These are phyloP conservation scores for Babyrousa celebensis DNA, from an alignment of 2,797 vertebrate species.

Conservation along the genomic window DNA sequence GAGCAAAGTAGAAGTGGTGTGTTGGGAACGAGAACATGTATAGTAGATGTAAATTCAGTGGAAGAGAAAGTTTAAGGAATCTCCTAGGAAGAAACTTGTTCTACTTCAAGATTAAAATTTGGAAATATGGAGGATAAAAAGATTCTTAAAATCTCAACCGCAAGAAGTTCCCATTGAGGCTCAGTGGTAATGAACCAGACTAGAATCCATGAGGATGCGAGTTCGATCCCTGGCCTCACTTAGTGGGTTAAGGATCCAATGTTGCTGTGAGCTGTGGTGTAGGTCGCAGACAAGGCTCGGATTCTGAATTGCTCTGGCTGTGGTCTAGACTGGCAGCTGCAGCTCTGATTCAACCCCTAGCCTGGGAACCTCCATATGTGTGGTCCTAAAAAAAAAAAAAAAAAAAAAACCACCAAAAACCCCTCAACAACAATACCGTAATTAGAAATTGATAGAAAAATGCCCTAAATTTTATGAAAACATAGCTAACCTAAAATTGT, in stretches of 20 bases:
- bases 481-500: constrained; percentile 20
- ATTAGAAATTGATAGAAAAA: background rate
- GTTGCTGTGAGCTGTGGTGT: too few relatives aligned
- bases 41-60: background rate
- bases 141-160: background rate
- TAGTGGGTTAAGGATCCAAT: too few relatives aligned
- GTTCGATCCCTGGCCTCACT: too few relatives aligned
- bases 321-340: too few relatives aligned
- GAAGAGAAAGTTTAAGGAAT: constrained; percentile 24
- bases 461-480: background rate
- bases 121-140: background rate
- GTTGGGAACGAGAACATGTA: background rate
- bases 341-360: too few relatives aligned
- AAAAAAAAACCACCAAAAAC: background rate
- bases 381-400: too few relatives aligned
- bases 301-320: too few relatives aligned
- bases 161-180: too few relatives aligned
- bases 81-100: background rate
- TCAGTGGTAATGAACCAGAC: too few relatives aligned
- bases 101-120: constrained; percentile 7
- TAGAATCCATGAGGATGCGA: too few relatives aligned
- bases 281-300: too few relatives aligned
- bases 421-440: background rate
- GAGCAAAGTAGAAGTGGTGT: background rate
- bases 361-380: too few relatives aligned